Conservation (phyloP, 2,113 vertebrate genomes). For the Aegypius monachus region DNA sequence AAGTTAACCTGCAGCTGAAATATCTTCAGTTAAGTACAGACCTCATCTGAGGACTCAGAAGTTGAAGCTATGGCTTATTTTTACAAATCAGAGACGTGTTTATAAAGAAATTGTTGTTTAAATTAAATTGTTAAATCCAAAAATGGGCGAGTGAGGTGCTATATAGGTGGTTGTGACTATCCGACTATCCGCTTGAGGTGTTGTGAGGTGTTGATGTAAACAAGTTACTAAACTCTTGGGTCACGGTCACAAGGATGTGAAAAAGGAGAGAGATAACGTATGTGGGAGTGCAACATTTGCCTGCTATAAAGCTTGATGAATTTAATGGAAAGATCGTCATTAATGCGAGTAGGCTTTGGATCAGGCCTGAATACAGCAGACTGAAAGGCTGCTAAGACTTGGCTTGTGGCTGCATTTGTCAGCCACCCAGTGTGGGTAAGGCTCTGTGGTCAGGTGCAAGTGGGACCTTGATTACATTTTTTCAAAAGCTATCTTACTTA, state of each 20-base stretch:
- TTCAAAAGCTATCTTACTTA: neutral
- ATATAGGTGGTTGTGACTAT: neutral
- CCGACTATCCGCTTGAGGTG: too few species aligned
- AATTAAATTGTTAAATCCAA: neutral
- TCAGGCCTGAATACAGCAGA: neutral
- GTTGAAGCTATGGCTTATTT: neutral
- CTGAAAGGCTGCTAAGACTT: neutral
- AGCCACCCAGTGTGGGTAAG: neutral
- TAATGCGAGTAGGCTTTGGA: neutral
- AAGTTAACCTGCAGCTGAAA: neutral
- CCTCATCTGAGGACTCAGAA: neutral
- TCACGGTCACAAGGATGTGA: neutral
- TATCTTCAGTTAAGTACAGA: neutral
- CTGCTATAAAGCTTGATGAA: neutral
- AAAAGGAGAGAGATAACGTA: neutral
- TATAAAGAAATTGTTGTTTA: neutral
- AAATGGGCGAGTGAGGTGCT: neutral
- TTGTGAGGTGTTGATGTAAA: neutral
- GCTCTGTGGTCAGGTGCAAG: neutral
- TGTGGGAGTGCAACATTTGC: neutral
- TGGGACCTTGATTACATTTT: neutral
- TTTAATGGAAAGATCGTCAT: neutral
- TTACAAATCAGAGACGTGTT: neutral
- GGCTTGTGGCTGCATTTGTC: neutral
- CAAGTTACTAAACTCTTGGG: neutral